phyloP scores from a whole-genome alignment of 37 sponge, comb jelly and placozoan species.

The Bolinopsis microptera region DNA sequence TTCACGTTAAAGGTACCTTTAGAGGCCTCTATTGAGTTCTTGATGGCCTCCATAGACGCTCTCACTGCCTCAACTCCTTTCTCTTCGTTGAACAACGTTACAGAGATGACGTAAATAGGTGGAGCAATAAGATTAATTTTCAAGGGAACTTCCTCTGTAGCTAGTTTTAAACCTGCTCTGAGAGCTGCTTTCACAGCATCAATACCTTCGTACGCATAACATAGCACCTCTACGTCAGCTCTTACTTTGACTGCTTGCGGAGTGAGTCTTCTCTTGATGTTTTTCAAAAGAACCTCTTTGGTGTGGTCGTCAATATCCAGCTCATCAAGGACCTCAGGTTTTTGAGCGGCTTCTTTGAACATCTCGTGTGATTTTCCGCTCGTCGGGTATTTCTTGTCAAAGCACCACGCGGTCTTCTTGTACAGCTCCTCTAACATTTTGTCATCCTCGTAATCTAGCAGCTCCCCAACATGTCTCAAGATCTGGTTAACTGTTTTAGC shows the following conservation, averaged over 20 bases:
- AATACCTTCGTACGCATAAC: slow-evolving; percentile 97
- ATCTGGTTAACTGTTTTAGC: slow-evolving; percentile 95
- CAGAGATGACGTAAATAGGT: slow-evolving; percentile 92
- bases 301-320: slow-evolving; percentile 68
- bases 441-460: slow-evolving; percentile 78
- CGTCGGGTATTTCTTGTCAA: slow-evolving; percentile 79
- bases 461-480: slow-evolving; percentile 84
- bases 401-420: slow-evolving; percentile 87
- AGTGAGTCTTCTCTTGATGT: slow-evolving; percentile 89
- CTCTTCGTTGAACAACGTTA: slow-evolving; percentile 83
- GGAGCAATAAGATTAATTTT: slow-evolving; percentile 97
- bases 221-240: slow-evolving; percentile 91
- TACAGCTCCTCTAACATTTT: slow-evolving; percentile 92
- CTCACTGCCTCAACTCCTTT: slow-evolving; percentile 88
- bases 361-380: slow-evolving; percentile 85
- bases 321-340: slow-evolving; percentile 66
- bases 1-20: slow-evolving; percentile 85
- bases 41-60: slow-evolving; percentile 81
- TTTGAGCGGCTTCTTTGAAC: slow-evolving; percentile 89
- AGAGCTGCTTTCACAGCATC: slow-evolving; percentile 93
- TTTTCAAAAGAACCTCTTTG: slow-evolving; percentile 73
- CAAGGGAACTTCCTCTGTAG: slow-evolving; percentile 84
- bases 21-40: slow-evolving; percentile 85
- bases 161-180: slow-evolving; percentile 77
- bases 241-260: slow-evolving; percentile 96